phyloP scores from a whole-genome alignment of 2,888 invertebrate genomes.

The Orchesella flavescens region DNA sequence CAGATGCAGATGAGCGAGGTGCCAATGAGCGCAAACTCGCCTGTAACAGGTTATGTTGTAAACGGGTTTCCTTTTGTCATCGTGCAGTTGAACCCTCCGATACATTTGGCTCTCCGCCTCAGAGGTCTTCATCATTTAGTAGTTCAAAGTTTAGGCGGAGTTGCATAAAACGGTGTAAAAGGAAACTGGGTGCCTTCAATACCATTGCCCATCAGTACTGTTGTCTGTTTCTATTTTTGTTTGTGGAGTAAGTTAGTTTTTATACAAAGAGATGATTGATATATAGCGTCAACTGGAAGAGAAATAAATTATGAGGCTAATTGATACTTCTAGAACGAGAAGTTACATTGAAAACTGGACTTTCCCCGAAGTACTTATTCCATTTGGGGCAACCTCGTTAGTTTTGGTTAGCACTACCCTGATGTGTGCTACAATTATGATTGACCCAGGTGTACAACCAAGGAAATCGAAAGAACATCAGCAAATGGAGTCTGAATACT shows the following conservation, averaged over 20 bases:
- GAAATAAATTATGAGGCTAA: too few species aligned
- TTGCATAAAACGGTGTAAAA: not conserved
- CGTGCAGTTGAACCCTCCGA: too few species aligned
- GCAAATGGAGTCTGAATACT: not conserved
- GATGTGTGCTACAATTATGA: not conserved
- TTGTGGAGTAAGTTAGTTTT: conserved; percentile 10
- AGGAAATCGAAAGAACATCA: not conserved
- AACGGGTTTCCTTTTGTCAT: too few species aligned
- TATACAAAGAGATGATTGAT: too few species aligned
- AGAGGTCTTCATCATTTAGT: not conserved
- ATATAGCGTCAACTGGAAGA: too few species aligned
- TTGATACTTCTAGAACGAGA: conserved; percentile 1
- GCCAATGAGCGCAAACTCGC: not conserved
- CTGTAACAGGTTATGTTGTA: too few species aligned
- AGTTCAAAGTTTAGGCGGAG: not conserved
- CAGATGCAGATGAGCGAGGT: not conserved
- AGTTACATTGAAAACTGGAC: not conserved
- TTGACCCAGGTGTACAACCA: conserved; percentile 29
- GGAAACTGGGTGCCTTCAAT: not conserved
- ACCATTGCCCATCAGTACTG: not conserved
- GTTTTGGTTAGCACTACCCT: not conserved
- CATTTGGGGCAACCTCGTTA: not conserved
- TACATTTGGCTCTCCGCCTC: not conserved
- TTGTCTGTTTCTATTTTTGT: not conserved
- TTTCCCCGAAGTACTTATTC: conserved; percentile 11